Conservation (phyloP, 2,888 invertebrate species). For the Oscheius sp. region DNA sequence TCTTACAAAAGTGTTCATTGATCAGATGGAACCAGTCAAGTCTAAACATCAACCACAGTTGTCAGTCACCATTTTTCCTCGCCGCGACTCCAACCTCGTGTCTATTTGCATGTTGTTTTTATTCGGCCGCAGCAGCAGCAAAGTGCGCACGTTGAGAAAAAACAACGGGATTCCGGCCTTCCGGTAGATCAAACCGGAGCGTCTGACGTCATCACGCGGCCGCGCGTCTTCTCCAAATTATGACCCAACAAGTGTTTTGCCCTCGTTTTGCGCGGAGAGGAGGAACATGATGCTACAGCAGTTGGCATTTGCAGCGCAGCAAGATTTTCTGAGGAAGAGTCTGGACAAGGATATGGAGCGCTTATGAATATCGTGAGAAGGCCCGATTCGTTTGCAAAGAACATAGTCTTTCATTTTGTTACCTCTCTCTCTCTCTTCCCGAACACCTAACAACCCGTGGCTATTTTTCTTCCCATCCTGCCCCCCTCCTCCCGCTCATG, state of each 20-base stretch:
- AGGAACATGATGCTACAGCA: background rate
- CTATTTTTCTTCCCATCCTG: background rate
- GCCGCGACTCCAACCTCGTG: background rate
- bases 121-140: background rate
- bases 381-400: no score
- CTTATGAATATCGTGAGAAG: no score
- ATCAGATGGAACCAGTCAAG: no score
- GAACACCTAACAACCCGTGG: background rate
- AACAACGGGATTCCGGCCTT: background rate
- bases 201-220: slow-evolving; percentile 4
- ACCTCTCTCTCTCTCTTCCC: background rate
- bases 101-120: slow-evolving; percentile 12
- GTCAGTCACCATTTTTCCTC: background rate
- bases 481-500: no score
- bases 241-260: background rate
- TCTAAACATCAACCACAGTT: no score
- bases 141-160: slow-evolving; percentile 3
- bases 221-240: background rate
- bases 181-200: background rate
- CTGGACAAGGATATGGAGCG: no score
- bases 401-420: background rate
- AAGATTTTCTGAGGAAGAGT: background rate
- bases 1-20: no score
- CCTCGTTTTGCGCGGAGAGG: background rate
- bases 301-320: background rate